Evolutionary conservation across 2,888 invertebrate species (phyloP), one percentile per base, ranked within the genome.

Genomic region (Linnaemya vulpina): DNA sequence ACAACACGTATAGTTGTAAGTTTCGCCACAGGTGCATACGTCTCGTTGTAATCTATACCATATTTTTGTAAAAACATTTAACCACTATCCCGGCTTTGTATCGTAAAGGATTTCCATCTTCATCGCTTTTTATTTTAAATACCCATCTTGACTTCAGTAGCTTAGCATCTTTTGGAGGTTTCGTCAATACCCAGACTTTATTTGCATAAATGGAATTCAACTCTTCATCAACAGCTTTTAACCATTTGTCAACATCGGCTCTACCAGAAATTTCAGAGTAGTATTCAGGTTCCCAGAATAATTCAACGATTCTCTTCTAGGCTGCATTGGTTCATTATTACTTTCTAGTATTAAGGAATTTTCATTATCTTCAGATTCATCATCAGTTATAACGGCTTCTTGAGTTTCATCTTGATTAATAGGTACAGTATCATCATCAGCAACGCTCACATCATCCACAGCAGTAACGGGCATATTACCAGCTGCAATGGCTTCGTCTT

Each of bases 341-440:
- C 13, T 46, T 11, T 7, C 43, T 15, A 22, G 20, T 20, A 15
- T 17, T 58, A 43, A 10, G 13, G 89, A 88, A 49, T 35, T 20
- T 17, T 35, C 38, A 51, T 1, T 8, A 2, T 20, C 11, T 38
- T 8, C 51, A 10, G 10, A 51, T 25, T 38, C 35, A 38, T 35
- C 51, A 3, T 67, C 20, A 7, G n/a, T 49, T 49, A 30, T 20
- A 20, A 51, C 20, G 51, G 20, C 13, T 30, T 20, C 67, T 35
- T 51, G 35, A 68, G n/a, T 20, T 20, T 15, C 25, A 25, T 25
- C 25, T 13, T 55, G 25, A 13, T 22, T 25, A 22, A 55, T 22
- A 11, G 25, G 55, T 0, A 55, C 22, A 55, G 10, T 38, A 38
- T 38, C 9, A 38, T 38, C 38, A 30, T 30, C 30, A 30, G 5